Base-by-base conservation (phyloP, 2,113 vertebrate genomes). In the Pelobates fuscus region DNA sequence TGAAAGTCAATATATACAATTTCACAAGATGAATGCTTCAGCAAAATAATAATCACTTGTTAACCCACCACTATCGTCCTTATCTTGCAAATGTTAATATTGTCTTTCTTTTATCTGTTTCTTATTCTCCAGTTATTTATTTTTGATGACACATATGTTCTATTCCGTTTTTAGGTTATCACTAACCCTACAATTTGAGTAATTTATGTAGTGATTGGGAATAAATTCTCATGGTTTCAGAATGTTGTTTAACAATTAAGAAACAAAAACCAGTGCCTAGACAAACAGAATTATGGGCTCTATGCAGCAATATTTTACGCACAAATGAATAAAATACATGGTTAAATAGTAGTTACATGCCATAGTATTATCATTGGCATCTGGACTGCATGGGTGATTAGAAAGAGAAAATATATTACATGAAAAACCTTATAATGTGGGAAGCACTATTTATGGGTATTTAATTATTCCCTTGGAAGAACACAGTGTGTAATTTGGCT, bases 321-420 rank as follows among this genome's bases (percentile, higher is more conserved):
- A 55, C 52, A 20, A 55, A 20, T 21, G 52, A 5, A 21, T 23
- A 23, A 55, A 20, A 55, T 55, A 55, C 20, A 55, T 5, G 52
- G 21, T 21, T 55, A 55, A 20, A 23, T 5, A 7, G 52, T 55
- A 21, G 7, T 55, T 10, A 23, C n/a, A 20, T 55, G 52, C 52
- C 52, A 8, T 55, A n/a, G 52, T 55, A 23, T 55, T 55, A 55
- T 55, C 52, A 55, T 55, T 55, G 52, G 21, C 52, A 55, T 21
- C 20, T 4, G 8, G 52, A 55, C 6, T 20, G 21, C 52, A 55
- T 5, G 52, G 52, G 8, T 21, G 52, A 55, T 2, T 55, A 55
- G 52, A n/a, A 55, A 21, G 52, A 23, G 21, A 23, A 23, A 55
- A 55, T 21, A 17, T 21, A 17, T 55, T 21, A 55, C 6, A 55